Base-by-base conservation (phyloP, 2,797 vertebrate genomes). In the Urosaurus nigricauda region DNA sequence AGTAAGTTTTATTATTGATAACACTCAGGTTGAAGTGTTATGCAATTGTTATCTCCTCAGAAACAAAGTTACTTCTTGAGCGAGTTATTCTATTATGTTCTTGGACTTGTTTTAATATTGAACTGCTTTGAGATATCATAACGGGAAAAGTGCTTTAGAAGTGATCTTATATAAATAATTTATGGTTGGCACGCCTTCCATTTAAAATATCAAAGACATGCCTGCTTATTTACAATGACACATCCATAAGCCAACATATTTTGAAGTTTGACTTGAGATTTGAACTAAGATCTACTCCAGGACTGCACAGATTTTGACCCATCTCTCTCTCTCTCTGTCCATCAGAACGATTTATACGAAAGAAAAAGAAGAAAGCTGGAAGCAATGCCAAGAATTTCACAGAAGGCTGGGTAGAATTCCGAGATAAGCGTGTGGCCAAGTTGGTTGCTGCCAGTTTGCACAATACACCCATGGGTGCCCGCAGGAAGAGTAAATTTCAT, bases 401-500 rank as follows among this genome's bases (percentile, higher is more conserved):
- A 0, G 98, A 98, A 91, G 98, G 98, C 5, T 99, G 98, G 98
- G 98, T 98, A 89, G 98, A 98, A 95, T 99, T 98, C 90, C 95
- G 97, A 43, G 98, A 98, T 92, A 99, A 98, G 87, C 96, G 97
- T 0, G 92, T 98, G 35, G 98, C 98, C 0, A 98, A 98, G 93
- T 94, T 92, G 2, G 98, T 98, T 65, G 98, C 97, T 0, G 75
- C 84, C 21, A 98, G 97, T 35, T 97, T 99, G 0, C 97, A 98
- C 95, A 98, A 97, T 97, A 98, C 98, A 0, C 96, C 97, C 0
- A 98, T 99, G 96, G 97, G 97, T 16, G 95, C 96, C 56, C 97
- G 94, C 70, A 98, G 96, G 88, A 97, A 96, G 56, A 98, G 97
- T 84, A 96, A 94, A 3, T 98, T 98, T 90, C 95, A 93, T 65